Evolutionary conservation across 2,113 vertebrate species (phyloP).

Genomic region (Heliornis fulica): DNA sequence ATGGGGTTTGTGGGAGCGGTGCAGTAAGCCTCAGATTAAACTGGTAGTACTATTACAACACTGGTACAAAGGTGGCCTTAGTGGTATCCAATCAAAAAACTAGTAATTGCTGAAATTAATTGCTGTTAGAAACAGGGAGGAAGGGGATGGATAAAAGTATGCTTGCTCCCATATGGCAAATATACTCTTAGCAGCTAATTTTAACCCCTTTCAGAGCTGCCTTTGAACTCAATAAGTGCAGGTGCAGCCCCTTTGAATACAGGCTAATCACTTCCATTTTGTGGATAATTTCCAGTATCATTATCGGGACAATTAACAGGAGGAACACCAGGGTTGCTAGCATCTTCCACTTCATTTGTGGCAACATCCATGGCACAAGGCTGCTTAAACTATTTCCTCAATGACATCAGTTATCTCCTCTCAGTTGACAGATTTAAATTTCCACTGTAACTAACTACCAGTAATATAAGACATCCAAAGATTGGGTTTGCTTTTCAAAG

Average conservation of each 20-base stretch:
- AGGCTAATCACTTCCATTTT: background rate
- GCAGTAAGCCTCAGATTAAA: background rate
- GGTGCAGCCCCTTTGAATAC: background rate
- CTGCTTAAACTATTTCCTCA: background rate
- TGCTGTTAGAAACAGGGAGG: background rate
- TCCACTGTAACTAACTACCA: background rate
- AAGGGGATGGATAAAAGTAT: fast-evolving
- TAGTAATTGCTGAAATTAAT: conserved; percentile 20
- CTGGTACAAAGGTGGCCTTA: background rate
- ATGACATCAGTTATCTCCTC: background rate
- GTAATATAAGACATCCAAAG: background rate
- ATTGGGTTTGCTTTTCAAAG: no score
- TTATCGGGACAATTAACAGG: background rate
- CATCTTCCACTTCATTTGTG: background rate
- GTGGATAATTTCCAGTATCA: background rate
- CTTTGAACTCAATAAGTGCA: background rate
- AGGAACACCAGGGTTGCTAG: background rate
- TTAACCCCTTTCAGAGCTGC: background rate
- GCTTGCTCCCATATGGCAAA: background rate
- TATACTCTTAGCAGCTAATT: background rate
- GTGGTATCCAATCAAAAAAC: background rate
- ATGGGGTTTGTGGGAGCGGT: background rate
- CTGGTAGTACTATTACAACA: background rate
- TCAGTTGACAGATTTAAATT: background rate
- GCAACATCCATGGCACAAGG: background rate